Evolutionary conservation across 2,113 vertebrate genomes (phyloP), one percentile per base, ranked within the genome.

Genomic region (Corythoichthys haematopterus): DNA sequence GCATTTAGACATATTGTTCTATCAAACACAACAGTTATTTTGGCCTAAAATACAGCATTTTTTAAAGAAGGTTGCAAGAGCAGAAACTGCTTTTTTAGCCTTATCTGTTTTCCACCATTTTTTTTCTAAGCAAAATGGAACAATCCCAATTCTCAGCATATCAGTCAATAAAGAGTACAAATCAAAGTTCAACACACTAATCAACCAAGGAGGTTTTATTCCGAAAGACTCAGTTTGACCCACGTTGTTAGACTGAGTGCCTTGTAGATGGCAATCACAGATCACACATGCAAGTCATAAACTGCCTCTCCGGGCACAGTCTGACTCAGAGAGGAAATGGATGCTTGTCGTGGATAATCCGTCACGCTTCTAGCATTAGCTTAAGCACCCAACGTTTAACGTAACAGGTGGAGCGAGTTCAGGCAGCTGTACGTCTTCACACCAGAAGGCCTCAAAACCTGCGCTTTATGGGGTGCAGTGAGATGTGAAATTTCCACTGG

Each of bases 401-500:
- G 79, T 81, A 85, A 85, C 87, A 86, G 85, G 83, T 88, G 85
- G 80, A 28, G 13, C 61, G 58, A 71, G 79, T 83, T 79, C 72
- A 68, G 59, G 57, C 78, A 68, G 77, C 80, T 77, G 85, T 80
- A 83, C 82, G 74, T 75, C 82, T 85, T 84, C 80, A 77, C 69
- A 76, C 71, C 88, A 85, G 84, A 84, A 82, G 84, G 78, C 73
- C 86, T 87, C 76, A 88, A 86, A 87, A 45, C 82, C 77, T 60
- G 68, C 63, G 65, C 82, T 85, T 55, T 40, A 90, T 87, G 84
- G 87, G 89, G 88, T 85, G 87, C 85, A 86, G 86, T 87, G 89
- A 91, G 83, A 87, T 91, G 88, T 89, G 89, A 89, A 88, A 89
- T 89, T 89, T 88, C 84, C 85, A 80, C 79, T 76, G 79, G 85